phyloP scores from a whole-genome alignment of 2,113 vertebrate genomes.

The Lichenostomus cassidix region DNA sequence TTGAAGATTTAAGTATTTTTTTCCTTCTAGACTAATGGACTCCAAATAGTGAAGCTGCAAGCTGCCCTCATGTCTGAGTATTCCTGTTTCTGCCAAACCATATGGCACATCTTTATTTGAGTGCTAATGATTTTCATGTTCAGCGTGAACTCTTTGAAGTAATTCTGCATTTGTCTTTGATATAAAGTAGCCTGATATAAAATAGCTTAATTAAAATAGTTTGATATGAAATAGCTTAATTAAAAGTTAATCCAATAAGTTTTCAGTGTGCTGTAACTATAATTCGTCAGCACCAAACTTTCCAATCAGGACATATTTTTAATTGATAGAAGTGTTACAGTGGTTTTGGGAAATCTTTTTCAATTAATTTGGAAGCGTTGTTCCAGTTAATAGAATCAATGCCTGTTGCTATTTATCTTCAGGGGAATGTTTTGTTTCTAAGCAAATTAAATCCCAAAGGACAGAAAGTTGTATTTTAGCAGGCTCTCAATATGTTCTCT shows the following conservation, averaged over 20 bases:
- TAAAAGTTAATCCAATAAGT: conserved; percentile 37
- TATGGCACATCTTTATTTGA: conserved; percentile 1
- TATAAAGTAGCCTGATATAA: neutral
- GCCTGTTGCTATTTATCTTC: conserved; percentile 25
- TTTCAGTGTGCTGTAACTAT: neutral
- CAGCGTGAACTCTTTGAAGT: conserved; percentile 26
- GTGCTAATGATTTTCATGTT: conserved; percentile 20
- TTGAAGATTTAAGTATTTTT: neutral
- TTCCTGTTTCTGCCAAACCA: neutral
- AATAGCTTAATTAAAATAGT: conserved; percentile 38
- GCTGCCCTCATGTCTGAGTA: neutral
- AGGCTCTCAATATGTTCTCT: neutral
- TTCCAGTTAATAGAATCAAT: neutral
- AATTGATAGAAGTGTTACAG: neutral
- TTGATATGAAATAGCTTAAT: conserved; percentile 28
- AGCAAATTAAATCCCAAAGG: conserved; percentile 32
- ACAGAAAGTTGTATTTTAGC: neutral
- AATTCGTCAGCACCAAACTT: conserved; percentile 3
- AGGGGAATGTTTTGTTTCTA: conserved; percentile 10
- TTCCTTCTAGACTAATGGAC: neutral
- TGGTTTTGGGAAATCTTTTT: conserved; percentile 21
- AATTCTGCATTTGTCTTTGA: conserved; percentile 26
- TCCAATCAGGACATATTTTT: conserved; percentile 5
- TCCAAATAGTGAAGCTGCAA: neutral
- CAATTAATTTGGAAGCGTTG: neutral